These are phyloP conservation scores for Nasonia vitripennis DNA, from an alignment of 1,140 invertebrate species.

Conservation along the genomic window DNA sequence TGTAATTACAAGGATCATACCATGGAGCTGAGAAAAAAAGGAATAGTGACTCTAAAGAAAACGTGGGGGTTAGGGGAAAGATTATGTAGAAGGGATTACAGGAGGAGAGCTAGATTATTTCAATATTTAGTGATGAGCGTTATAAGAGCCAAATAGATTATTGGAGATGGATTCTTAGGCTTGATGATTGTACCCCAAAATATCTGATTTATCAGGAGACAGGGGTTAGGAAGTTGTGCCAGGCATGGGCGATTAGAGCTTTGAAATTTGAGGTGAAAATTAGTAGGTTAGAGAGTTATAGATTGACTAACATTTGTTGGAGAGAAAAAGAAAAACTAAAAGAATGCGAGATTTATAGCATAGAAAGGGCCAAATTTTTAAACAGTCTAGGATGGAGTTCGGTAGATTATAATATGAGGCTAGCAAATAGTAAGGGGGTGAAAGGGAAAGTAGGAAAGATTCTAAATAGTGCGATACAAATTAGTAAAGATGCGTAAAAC, in stretches of 20 bases:
- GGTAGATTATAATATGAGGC: too few species aligned
- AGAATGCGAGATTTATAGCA: too few species aligned
- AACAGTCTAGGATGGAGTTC: neutral
- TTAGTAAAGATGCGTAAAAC: too few species aligned
- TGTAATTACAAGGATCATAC: conserved; percentile 31
- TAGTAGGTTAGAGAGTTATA: conserved; percentile 19
- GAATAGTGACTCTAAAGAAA: conserved; percentile 43
- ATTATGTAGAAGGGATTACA: conserved; percentile 31
- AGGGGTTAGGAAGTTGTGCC: too few species aligned
- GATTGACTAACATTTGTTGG: too few species aligned
- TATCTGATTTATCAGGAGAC: conserved; percentile 35
- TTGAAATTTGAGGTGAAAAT: conserved; percentile 27
- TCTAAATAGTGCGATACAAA: too few species aligned
- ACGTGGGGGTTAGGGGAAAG: conserved; percentile 41
- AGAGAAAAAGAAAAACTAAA: too few species aligned
- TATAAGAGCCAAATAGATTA: conserved; percentile 22
- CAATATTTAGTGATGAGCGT: conserved; percentile 42
- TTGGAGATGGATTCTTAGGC: conserved; percentile 46
- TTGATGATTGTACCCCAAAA: conserved; percentile 49
- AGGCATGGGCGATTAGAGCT: conserved; percentile 15
- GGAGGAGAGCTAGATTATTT: conserved; percentile 48
- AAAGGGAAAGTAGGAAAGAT: neutral
- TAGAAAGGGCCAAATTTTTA: neutral
- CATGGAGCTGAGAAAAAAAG: conserved; percentile 13
- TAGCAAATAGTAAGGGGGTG: too few species aligned